Conservation (phyloP, 1,140 invertebrate species). For the Maconellicoccus hirsutus region DNA sequence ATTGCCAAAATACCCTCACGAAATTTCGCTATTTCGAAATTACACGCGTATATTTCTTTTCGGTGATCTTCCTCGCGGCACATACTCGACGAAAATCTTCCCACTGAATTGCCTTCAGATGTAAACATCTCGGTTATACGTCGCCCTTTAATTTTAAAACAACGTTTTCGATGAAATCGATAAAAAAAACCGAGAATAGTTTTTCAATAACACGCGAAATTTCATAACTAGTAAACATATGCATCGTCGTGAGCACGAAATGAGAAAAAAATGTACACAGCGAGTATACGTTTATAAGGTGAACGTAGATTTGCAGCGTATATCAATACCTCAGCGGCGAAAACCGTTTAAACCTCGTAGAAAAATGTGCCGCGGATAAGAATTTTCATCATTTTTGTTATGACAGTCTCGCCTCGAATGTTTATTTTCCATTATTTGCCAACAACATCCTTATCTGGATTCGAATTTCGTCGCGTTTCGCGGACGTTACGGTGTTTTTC, state of each 20-base stretch:
- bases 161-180: too few relatives aligned
- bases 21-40: too few relatives aligned
- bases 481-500: too few relatives aligned
- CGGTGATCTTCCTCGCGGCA: too few relatives aligned
- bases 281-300: neutral
- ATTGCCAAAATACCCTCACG: too few relatives aligned
- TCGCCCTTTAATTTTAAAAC: too few relatives aligned
- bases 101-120: too few relatives aligned
- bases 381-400: constrained; percentile 10
- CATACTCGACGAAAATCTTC: too few relatives aligned
- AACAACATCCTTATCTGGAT: neutral
- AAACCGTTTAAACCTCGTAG: neutral
- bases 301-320: too few relatives aligned
- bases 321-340: neutral
- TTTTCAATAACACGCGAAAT: neutral
- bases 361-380: neutral
- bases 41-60: too few relatives aligned
- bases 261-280: neutral
- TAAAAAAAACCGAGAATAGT: too few relatives aligned
- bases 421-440: constrained; percentile 9
- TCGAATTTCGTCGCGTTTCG: neutral
- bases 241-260: neutral
- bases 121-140: too few relatives aligned
- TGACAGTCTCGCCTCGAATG: neutral
- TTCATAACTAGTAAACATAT: neutral